phyloP scores from a whole-genome alignment of 2,888 invertebrate species.

The Strigamia maritima region DNA sequence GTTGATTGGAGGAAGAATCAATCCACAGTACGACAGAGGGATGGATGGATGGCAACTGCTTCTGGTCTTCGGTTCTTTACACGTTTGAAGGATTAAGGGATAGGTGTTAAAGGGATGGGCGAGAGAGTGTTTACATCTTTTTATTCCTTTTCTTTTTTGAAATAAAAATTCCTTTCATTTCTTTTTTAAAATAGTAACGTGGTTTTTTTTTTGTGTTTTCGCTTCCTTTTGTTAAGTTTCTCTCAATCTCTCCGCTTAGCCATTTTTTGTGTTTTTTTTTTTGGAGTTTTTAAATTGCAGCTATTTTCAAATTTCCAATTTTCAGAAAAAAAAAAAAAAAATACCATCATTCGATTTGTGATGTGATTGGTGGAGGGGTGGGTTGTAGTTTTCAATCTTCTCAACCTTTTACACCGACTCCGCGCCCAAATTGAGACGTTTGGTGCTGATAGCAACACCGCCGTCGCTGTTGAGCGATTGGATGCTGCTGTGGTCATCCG shows the following conservation, averaged over 20 bases:
- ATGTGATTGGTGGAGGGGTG: conserved; percentile 26
- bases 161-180: conserved; percentile 14
- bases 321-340: not conserved
- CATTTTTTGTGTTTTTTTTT: not conserved
- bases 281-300: not conserved
- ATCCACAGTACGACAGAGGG: conserved; percentile 14
- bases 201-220: conserved; percentile 1
- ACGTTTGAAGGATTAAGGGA: conserved; percentile 20
- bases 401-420: conserved; percentile 20
- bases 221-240: not conserved
- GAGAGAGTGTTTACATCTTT: conserved; percentile 15
- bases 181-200: not conserved
- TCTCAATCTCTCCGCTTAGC: not conserved
- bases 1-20: not conserved
- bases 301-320: conserved; percentile 17
- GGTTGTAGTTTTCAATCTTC: conserved; percentile 7
- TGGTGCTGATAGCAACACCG: conserved; percentile 67
- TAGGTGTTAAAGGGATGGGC: conserved; percentile 23
- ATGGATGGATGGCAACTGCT: conserved; percentile 26
- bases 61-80: conserved; percentile 20
- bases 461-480: conserved; percentile 68
- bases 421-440: conserved; percentile 62
- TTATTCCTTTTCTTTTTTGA: not conserved
- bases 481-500: conserved; percentile 68
- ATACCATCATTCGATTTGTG: conserved; percentile 16